Conservation (phyloP, 2,113 vertebrate species). For the Aldabrachelys gigantea region DNA sequence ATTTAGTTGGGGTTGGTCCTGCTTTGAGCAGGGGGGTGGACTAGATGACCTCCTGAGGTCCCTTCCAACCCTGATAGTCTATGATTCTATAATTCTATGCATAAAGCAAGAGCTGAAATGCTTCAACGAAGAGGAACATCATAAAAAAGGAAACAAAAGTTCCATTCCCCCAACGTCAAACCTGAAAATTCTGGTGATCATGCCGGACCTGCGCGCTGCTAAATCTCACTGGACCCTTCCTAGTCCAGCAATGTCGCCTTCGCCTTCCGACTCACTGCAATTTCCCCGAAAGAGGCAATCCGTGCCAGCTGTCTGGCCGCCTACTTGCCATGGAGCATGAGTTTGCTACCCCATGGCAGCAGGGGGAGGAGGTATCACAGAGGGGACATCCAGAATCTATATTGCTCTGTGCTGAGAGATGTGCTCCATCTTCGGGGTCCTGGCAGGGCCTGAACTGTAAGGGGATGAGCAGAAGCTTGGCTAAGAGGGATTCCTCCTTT, state of each 20-base stretch:
- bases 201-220: neutral
- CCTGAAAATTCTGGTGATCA: neutral
- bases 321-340: neutral
- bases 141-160: neutral
- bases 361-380: neutral
- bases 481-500: neutral
- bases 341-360: neutral
- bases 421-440: neutral
- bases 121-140: neutral
- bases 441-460: accelerated
- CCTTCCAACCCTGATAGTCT: too few species aligned
- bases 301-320: too few species aligned
- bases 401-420: accelerated
- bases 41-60: too few species aligned
- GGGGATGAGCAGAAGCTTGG: accelerated
- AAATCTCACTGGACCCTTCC: accelerated
- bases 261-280: neutral
- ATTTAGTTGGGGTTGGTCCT: too few species aligned
- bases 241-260: neutral
- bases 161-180: neutral
- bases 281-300: neutral
- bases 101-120: neutral
- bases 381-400: neutral
- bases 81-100: neutral
- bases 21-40: too few species aligned